Base-by-base conservation (phyloP, 2,888 invertebrate genomes). In the Caenorhabditis becei region DNA sequence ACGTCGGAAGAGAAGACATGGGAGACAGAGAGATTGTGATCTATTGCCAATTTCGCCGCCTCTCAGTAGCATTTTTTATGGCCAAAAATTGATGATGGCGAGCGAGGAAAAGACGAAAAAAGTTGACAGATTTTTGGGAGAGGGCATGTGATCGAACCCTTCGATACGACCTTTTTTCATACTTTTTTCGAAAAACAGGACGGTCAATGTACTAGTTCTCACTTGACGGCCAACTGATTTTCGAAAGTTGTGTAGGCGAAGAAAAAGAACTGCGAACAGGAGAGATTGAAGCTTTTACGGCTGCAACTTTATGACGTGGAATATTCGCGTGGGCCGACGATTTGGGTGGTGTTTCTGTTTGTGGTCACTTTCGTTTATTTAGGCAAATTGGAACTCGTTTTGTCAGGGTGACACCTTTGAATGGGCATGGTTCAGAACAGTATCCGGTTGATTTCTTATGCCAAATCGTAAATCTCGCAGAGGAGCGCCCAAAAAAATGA, bases 41-140 rank as follows among this genome's bases (percentile, higher is more conserved):
- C 74, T 74, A 59, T 66, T 66, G 59, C 49, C 41, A 49, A 44
- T 61, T 18, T 59, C 44, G 20, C n/a, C 51, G 28, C 26, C 23
- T 49, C 20, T 47, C 26, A 24, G 49, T 49, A 8, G 49, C 18
- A 49, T 26, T 54, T 54, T 54, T 54, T 54, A 26, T 54, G 54
- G 16, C 37, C 41, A 61, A 37, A 71, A 71, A 61, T 44, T 71
- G 70, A 71, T 71, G 70, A 62, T 20, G 49, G 41, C 32, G 49
- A 18, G 23, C 24, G 32, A 18, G 1, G 26, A 61, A 44, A 54
- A 35, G 41, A 58, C 51, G 70, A 41, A 54, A 61, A 62, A 62
- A 61, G 62, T 69, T 67, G 69, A 32, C 59, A 51, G 59, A 59
- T 69, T 69, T 69, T 58, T 24, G 28, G 44, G 24, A 16, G 11